phyloP scores from a whole-genome alignment of 2,113 vertebrate species.

The Cricetomys ansorgei region DNA sequence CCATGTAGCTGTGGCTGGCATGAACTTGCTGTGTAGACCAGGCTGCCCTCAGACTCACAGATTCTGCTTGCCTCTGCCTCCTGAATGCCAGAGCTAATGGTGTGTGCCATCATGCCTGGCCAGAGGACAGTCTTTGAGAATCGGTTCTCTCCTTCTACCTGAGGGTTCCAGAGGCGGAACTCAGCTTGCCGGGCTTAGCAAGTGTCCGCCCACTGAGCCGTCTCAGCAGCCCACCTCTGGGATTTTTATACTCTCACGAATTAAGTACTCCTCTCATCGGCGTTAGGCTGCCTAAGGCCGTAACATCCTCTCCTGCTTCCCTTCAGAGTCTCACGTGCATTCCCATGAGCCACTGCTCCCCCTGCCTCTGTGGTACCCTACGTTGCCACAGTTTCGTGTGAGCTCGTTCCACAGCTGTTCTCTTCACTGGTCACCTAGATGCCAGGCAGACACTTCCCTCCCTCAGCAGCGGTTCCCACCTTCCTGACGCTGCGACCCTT shows the following conservation, averaged over 20 bases:
- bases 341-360: neutral
- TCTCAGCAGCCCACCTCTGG: neutral
- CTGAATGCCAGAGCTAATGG: too few species aligned
- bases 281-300: neutral
- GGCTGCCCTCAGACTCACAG: too few species aligned
- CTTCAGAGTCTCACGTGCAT: neutral
- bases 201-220: too few species aligned
- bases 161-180: neutral
- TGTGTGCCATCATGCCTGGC: too few species aligned
- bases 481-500: too few species aligned
- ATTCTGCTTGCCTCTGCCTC: too few species aligned
- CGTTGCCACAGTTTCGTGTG: neutral
- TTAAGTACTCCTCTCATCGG: neutral
- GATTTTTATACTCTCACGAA: neutral
- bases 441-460: neutral
- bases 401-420: neutral
- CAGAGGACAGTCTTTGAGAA: neutral
- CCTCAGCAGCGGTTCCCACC: too few species aligned
- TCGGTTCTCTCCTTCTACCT: neutral
- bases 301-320: neutral
- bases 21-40: too few species aligned
- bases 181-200: neutral
- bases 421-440: neutral
- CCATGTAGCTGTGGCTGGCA: too few species aligned
- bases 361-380: neutral